Base-by-base conservation (phyloP, 2,888 invertebrate species). In the Slavum lentiscoides region DNA sequence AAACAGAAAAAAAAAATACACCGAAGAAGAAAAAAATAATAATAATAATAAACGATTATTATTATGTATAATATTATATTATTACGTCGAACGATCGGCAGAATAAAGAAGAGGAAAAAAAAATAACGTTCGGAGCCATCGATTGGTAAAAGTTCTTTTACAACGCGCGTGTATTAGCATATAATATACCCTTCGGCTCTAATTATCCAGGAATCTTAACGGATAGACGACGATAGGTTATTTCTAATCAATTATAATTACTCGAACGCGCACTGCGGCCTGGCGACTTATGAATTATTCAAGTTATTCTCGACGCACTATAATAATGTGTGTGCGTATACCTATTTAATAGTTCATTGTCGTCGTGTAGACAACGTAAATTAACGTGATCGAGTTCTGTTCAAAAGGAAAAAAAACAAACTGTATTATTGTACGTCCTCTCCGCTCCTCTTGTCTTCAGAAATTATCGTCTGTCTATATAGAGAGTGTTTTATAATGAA, bases 241-340 rank as follows among this genome's bases (percentile, higher is more conserved):
- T 30, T 68, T 76, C 59, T 59, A 59, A 75, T 75, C 43, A 75
- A 75, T 67, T 67, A 39, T 75, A 68, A 76, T 59, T 59, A 76
- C 59, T 43, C 58, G 17, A 13, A 67, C 66, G 7, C 23, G n/a
- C 37, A 21, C 37, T n/a, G 9, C 39, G 19, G 0, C 21, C 66
- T 17, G 21, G 39, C 17, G 64, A 55, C 67, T 74, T 74, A 58
- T 58, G n/a, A 67, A 75, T 68, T 59, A 59, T 75, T 75, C 75
- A 75, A 67, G 23, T 66, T 39, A 30, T 66, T 39, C 19, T 17
- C 11, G 67, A 53, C 15, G 17, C 19, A 49, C 13, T 23, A 11
- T 30, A 5, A 19, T 4, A 1, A 37, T 19, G 49, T 49, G 49
- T 49, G 49, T 49, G 49, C 13, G 49, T 49, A 4, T 49, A 67